Percentiles rank a stretch among this genome's conserved stretches.
Evolutionary conservation across 2,888 invertebrate species (phyloP).

Genomic region (Chloroclystis v-ata): DNA sequence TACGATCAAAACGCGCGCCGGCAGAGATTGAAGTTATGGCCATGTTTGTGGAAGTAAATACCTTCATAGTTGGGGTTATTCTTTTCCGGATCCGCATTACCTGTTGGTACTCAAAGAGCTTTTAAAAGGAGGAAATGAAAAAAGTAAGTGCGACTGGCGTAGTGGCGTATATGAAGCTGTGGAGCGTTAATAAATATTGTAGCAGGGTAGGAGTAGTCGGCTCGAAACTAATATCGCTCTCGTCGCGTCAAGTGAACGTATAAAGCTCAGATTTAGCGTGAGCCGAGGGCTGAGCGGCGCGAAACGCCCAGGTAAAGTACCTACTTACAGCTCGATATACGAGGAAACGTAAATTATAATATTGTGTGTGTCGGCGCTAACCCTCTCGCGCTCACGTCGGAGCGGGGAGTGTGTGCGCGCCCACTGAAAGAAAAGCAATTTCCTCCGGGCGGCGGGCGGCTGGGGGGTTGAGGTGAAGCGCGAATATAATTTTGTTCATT

Average conservation of each 20-base stretch:
- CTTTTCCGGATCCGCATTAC: conserved; percentile 27
- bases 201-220: conserved; percentile 70
- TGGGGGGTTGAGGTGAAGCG: conserved; percentile 69
- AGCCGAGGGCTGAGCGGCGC: conserved; percentile 72
- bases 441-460: conserved; percentile 62
- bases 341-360: conserved; percentile 78
- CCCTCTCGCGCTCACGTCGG: conserved; percentile 67
- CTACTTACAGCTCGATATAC: conserved; percentile 77
- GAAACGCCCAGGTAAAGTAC: conserved; percentile 75
- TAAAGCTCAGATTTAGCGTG: conserved; percentile 77
- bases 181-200: conserved; percentile 74
- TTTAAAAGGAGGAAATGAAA: conserved; percentile 49
- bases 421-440: conserved; percentile 79
- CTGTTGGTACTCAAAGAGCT: conserved; percentile 39
- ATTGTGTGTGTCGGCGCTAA: conserved; percentile 75
- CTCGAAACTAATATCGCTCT: conserved; percentile 76
- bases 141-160: conserved; percentile 34
- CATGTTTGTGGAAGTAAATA: conserved; percentile 28
- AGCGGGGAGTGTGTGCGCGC: conserved; percentile 67
- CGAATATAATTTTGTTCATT: conserved; percentile 79
- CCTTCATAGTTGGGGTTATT: conserved; percentile 24
- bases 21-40: conserved; percentile 24
- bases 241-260: conserved; percentile 78
- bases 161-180: conserved; percentile 38
- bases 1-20: conserved; percentile 23